Evolutionary conservation across 2,797 vertebrate genomes (phyloP).

Genomic region (Tarsius wallacei): DNA sequence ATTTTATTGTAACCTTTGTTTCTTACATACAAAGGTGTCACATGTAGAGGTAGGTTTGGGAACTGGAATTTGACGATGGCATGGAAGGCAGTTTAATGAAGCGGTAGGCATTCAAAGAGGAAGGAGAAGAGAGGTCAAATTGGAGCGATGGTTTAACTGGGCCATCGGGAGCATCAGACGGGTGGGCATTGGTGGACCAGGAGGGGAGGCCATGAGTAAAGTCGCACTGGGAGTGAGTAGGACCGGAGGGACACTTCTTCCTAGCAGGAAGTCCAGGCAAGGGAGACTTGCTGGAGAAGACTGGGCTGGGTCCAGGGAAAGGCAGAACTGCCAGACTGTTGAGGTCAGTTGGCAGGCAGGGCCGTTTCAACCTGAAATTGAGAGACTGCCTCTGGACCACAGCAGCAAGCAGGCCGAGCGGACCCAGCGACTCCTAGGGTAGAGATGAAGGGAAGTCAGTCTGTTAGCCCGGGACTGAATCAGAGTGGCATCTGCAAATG

Average conservation of each 20-base stretch:
- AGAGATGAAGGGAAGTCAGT: neutral
- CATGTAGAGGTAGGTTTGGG: neutral
- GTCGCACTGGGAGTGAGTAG: neutral
- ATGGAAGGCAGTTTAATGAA: neutral
- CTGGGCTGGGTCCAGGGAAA: neutral
- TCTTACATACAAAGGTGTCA: neutral
- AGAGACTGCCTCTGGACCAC: neutral
- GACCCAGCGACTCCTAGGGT: neutral
- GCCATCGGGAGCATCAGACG: neutral
- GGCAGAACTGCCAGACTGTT: neutral
- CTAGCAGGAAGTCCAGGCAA: neutral
- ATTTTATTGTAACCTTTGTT: neutral
- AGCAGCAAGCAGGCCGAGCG: neutral
- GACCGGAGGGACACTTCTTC: neutral
- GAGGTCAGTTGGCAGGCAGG: slow-evolving; percentile 40
- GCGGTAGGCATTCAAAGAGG: neutral
- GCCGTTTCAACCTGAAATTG: neutral
- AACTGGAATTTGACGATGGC: neutral
- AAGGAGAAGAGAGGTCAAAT: neutral
- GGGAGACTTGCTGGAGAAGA: neutral
- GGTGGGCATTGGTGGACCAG: neutral
- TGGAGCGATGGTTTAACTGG: neutral
- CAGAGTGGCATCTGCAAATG: neutral
- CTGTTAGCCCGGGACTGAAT: rapidly evolving
- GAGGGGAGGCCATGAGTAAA: neutral